Conservation (phyloP, 2,797 vertebrate genomes). For the Enteromius unitaeniatus region DNA sequence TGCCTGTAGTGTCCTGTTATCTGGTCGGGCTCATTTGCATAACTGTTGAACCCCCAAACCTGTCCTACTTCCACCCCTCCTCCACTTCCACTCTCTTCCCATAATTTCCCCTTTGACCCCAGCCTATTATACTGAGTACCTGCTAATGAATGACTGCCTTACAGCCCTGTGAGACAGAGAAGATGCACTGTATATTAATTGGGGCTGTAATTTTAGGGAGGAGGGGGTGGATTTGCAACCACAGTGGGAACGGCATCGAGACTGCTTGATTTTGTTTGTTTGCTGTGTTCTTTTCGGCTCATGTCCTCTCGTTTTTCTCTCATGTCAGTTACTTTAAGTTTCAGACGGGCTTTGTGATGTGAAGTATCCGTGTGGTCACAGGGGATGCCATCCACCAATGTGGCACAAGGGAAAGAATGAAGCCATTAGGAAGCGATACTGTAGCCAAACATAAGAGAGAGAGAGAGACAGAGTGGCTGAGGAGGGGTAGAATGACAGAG, state of each 20-base stretch:
- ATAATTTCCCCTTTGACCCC: conserved; percentile 70
- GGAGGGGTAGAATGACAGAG: conserved; percentile 64
- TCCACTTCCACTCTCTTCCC: conserved; percentile 70
- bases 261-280: conserved; percentile 36
- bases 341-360: conserved; percentile 30
- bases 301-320: background rate
- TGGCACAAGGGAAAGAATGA: conserved; percentile 46
- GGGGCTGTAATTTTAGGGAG: conserved; percentile 49
- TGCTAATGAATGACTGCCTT: conserved; percentile 60
- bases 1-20: conserved; percentile 23
- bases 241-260: conserved; percentile 19
- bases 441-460: conserved; percentile 25
- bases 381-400: conserved; percentile 46
- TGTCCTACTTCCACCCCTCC: conserved; percentile 61
- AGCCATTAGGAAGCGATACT: conserved; percentile 58
- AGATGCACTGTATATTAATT: conserved; percentile 59
- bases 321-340: conserved; percentile 14
- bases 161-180: conserved; percentile 62
- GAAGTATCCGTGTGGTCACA: conserved; percentile 46
- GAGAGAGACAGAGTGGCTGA: conserved; percentile 19
- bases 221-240: conserved; percentile 16
- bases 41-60: conserved; percentile 60
- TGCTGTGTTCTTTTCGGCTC: conserved; percentile 23
- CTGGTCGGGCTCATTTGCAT: conserved; percentile 70
- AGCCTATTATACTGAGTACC: conserved; percentile 66